Base-by-base conservation (phyloP, 1,140 invertebrate species). In the Atta cephalotes region DNA sequence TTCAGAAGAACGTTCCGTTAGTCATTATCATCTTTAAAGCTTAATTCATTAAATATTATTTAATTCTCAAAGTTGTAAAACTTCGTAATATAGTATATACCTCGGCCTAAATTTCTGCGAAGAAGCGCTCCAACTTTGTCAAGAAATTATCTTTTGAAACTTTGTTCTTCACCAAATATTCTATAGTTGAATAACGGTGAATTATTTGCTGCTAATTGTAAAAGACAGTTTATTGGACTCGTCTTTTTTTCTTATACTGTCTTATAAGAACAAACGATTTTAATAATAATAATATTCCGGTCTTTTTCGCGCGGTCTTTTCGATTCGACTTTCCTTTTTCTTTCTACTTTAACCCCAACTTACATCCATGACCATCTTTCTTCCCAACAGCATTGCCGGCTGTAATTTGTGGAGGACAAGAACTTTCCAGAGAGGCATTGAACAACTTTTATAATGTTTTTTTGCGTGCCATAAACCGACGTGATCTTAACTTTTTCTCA, bases 391-490 rank as follows among this genome's bases (percentile, higher is more conserved):
- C 39, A 74, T 39, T 58, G 68, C 68, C 12, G 53, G 80, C 53
- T 82, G 68, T 82, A 74, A 82, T 82, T 74, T 82, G 80, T 82
- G 56, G 68, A 16, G 49, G 39, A 82, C 35, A 82, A 82, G 53
- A 82, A 82, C 68, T 82, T 82, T 18, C 25, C 56, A n/a, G 51
- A 10, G 25, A 62, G 68, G 39, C 80, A 82, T 74, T 62, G 68
- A 82, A 62, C 80, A 82, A 82, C 68, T 82, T 62, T 82, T 82
- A 82, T 72, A 60, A 82, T 49, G 68, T 82, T 82, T 82, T 56
- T 82, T 82, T 82, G 53, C 68, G 56, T 45, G 49, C 21, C 78
- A 49, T 81, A 74, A 82, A 74, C 68, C n/a, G 53, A 56, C 49
- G 68, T 74, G 80, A 82, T 74, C 71, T 82, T 74, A 82, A 56